Evolutionary conservation across 2,797 vertebrate species (phyloP), one percentile per base, ranked within the genome.

Genomic region (Hephaestus fuliginosus): DNA sequence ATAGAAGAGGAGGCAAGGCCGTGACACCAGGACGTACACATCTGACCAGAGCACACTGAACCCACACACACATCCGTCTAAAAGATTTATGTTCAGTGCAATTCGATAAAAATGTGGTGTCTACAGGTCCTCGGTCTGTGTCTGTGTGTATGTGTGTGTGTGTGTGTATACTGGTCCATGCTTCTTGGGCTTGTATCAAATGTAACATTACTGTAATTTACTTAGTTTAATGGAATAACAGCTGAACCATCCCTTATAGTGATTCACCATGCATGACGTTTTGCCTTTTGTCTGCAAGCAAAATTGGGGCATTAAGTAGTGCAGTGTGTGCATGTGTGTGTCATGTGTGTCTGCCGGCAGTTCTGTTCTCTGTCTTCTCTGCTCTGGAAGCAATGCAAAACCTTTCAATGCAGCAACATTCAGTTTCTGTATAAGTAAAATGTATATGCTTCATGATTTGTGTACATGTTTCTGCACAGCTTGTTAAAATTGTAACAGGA

Each of bases 41-140:
- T 68, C 28, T 74, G 80, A 83, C 49, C 58, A 17, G 18, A 84
- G 41, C 39, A 75, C 58, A 60, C 41, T 52, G 30, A 73, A 64
- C 5, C 18, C 51, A 55, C 57, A 75, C 52, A 67, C 76, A 83
- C 20, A 28, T 28, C 52, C 28, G 43, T 85, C 81, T 74, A 11
- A 74, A 80, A 87, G 74, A 89, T 83, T 81, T 69, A 86, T 83
- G 75, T 30, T 73, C 58, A 74, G 43, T 52, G 69, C 25, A 79
- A 39, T 73, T 58, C 61, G 76, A 76, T 83, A 44, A 71, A 76
- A 66, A 30, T 30, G 36, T 55, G 70, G 52, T 49, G 58, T 66
- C 64, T 74, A 39, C 57, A 48, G 68, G 62, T 64, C 28, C 9
- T 51, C 2, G 1, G 41, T 64, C n/a, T 78, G 28, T 43, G 0